Evolutionary conservation across 1,140 invertebrate species (phyloP).

Genomic region (Magallana angulata): DNA sequence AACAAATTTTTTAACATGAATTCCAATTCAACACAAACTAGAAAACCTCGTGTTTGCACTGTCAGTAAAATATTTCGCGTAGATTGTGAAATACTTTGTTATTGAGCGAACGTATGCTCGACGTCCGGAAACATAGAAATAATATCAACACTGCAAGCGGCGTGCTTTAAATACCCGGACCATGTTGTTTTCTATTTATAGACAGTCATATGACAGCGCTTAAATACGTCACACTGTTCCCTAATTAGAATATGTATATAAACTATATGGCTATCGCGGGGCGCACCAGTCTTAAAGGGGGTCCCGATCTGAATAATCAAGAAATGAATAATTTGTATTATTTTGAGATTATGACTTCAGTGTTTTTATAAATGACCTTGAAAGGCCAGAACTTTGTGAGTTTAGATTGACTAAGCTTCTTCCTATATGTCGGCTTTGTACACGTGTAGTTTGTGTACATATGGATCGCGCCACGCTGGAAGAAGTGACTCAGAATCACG

Average conservation of each 20-base stretch:
- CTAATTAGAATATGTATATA: conserved; percentile 38
- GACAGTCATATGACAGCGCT: conserved; percentile 8
- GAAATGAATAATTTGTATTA: not conserved
- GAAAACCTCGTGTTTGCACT: not conserved
- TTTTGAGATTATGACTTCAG: conserved; percentile 8
- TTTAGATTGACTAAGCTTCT: not conserved
- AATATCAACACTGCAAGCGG: conserved; percentile 2
- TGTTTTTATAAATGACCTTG: not conserved
- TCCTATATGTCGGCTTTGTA: not conserved
- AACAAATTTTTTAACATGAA: not conserved
- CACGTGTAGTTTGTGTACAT: conserved; percentile 19
- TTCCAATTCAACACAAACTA: conserved; percentile 1
- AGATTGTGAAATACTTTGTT: conserved; percentile 30
- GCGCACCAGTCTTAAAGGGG: not conserved
- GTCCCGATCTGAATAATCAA: not conserved
- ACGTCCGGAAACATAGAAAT: conserved; percentile 15
- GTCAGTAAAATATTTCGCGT: not conserved
- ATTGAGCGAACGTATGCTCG: not conserved
- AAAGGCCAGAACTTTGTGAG: not conserved
- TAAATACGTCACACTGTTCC: not conserved
- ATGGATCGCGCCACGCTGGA: conserved; percentile 32
- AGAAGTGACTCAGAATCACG: conserved; percentile 15
- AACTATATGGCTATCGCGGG: not conserved
- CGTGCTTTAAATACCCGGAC: conserved; percentile 20
- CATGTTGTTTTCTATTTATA: conserved; percentile 19